Evolutionary conservation across 2,113 vertebrate species (phyloP), one percentile per base, ranked within the genome.

Genomic region (Abramis brama): DNA sequence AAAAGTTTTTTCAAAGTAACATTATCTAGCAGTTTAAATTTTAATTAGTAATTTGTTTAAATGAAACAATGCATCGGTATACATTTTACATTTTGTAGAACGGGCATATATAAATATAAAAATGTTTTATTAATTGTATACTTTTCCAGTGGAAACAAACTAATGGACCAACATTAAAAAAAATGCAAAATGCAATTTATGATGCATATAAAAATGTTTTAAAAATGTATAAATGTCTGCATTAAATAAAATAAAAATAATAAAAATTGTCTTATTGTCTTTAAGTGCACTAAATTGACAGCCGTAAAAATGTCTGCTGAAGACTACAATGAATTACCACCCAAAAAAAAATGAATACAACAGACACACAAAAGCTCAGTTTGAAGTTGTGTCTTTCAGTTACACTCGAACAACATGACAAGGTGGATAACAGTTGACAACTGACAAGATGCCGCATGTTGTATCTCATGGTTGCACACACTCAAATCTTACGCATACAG

Each of bases 391-490:
- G 43, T 55, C 11, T 78, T 57, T 78, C 27, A 47, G 12, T 47
- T 47, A 11, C 43, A 80, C 36, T 64, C 8, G 4, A 9, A 23
- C 11, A 43, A 79, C 43, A 64, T 79, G 78, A 71, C 27, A 80
- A 27, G 11, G 79, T 80, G 84, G 62, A 79, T 6, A 79, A n/a
- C 11, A 59, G 77, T 43, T 60, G 77, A 59, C 21, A 79, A 39
- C 55, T n/a, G 36, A 80, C 15, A 4, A 80, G 57, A 80, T 80
- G 78, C 30, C 64, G 19, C 52, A n/a, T 39, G 57, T 21, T 25
- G 11, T 27, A 68, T 68, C 43, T 68, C 27, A 82, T n/a, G 79
- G 11, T 30, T 52, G 30, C 43, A 82, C 17, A 3, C 39, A 39
- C 33, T 60, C 21, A 79, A 23, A 25, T 47, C 39, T 25, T 74